These are phyloP conservation scores for chimpanzee (Pan troglodytes) DNA, from an alignment of 2,113 vertebrate species.

Conservation along the genomic window DNA sequence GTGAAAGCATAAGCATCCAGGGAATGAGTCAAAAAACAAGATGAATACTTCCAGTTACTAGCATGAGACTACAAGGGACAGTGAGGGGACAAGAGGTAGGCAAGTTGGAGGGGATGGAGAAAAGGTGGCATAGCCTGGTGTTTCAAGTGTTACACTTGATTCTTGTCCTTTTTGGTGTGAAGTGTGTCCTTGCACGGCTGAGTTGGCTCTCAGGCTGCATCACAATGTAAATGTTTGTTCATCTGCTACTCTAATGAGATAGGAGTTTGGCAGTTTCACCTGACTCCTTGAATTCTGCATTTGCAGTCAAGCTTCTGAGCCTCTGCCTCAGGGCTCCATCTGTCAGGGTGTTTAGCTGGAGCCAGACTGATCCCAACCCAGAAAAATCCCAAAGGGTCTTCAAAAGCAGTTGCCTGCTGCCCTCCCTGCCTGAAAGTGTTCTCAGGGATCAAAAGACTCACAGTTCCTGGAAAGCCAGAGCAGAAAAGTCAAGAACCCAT, in stretches of 20 bases:
- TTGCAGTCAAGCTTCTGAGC: not conserved
- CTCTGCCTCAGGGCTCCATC: not conserved
- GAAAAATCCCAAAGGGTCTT: not conserved
- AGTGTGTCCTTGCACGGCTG: not conserved
- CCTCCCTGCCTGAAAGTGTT: not conserved
- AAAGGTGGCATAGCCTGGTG: not conserved
- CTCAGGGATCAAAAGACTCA: not conserved
- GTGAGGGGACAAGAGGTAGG: not conserved
- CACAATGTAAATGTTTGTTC: not conserved
- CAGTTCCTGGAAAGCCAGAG: not conserved
- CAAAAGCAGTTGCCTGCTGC: not conserved
- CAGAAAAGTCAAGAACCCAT: not conserved
- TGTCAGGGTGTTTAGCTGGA: not conserved
- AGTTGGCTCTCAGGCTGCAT: not conserved
- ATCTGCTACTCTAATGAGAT: not conserved
- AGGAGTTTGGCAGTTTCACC: not conserved
- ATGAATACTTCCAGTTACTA: not conserved
- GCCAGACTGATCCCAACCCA: not conserved
- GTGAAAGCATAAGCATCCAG: not conserved
- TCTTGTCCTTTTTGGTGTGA: not conserved
- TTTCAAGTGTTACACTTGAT: not conserved
- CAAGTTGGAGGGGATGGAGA: not conserved
- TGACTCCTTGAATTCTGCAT: not conserved
- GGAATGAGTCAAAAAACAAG: not conserved
- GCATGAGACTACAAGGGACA: not conserved